Conservation (phyloP, 2,797 vertebrate genomes). For the Melanotaenia parkinsoni region DNA sequence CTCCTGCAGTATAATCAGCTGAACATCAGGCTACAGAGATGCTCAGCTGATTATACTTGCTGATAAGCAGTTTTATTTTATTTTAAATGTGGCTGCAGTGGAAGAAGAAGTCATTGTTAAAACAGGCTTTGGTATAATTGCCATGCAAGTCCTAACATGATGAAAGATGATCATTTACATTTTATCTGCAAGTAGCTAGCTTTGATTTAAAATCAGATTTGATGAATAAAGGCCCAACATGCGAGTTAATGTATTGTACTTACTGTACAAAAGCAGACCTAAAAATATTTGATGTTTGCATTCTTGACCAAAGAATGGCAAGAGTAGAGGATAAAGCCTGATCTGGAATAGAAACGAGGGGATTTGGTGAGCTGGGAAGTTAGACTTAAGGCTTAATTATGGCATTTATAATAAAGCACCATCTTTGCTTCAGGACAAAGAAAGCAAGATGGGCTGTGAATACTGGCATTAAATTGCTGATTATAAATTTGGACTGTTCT, state of each 20-base stretch:
- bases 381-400: slow-evolving; percentile 45
- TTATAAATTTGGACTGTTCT: slow-evolving; percentile 72
- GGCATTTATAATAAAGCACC: slow-evolving; percentile 69
- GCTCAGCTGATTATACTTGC: slow-evolving; percentile 18
- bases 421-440: slow-evolving; percentile 70
- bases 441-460: slow-evolving; percentile 63
- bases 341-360: slow-evolving; percentile 37
- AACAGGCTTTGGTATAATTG: not conserved
- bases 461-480: slow-evolving; percentile 70
- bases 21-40: slow-evolving; percentile 7
- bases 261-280: slow-evolving; percentile 30
- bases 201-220: slow-evolving; percentile 6
- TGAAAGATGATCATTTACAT: slow-evolving; percentile 18
- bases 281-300: slow-evolving; percentile 35
- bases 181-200: slow-evolving; percentile 20
- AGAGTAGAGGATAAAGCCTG: slow-evolving; percentile 38
- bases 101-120: slow-evolving; percentile 12
- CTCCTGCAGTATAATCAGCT: not conserved
- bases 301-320: slow-evolving; percentile 40
- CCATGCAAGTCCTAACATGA: not conserved
- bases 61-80: slow-evolving; percentile 36
- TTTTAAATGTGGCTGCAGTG: slow-evolving; percentile 26
- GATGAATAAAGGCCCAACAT: slow-evolving; percentile 15
- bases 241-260: slow-evolving; percentile 20
- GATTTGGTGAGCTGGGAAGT: slow-evolving; percentile 55